These are phyloP conservation scores for Ornithoptera alexandrae DNA, from an alignment of 2,888 invertebrate species.

Conservation along the genomic window DNA sequence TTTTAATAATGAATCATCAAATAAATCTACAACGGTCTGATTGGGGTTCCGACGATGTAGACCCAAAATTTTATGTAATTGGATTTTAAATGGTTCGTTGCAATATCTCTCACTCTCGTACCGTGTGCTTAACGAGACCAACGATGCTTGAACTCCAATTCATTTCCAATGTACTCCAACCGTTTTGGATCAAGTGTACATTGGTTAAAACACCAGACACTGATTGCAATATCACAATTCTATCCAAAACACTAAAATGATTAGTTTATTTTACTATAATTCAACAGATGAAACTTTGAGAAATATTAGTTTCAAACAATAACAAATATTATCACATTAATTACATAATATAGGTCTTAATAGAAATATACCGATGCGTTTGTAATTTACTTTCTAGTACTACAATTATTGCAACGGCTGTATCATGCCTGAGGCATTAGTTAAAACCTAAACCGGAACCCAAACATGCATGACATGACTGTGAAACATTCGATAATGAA, in stretches of 20 bases:
- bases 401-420: too few relatives aligned
- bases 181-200: not conserved
- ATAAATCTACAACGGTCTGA: too few relatives aligned
- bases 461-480: slow-evolving; percentile 8
- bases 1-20: too few relatives aligned
- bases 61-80: not conserved
- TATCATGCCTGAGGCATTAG: not conserved
- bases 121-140: not conserved
- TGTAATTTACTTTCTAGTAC: not conserved
- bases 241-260: not conserved
- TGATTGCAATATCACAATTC: too few relatives aligned
- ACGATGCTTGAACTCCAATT: not conserved
- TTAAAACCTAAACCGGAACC: slow-evolving; percentile 4
- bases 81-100: not conserved
- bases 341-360: too few relatives aligned
- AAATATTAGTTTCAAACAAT: too few relatives aligned
- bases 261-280: not conserved
- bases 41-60: too few relatives aligned
- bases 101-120: not conserved
- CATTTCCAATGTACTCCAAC: not conserved
- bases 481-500: slow-evolving; percentile 17
- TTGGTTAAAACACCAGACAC: not conserved
- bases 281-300: not conserved
- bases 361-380: not conserved
- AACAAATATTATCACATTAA: too few relatives aligned